phyloP scores from a whole-genome alignment of 2,113 vertebrate species.

The Actenoides hombroni region DNA sequence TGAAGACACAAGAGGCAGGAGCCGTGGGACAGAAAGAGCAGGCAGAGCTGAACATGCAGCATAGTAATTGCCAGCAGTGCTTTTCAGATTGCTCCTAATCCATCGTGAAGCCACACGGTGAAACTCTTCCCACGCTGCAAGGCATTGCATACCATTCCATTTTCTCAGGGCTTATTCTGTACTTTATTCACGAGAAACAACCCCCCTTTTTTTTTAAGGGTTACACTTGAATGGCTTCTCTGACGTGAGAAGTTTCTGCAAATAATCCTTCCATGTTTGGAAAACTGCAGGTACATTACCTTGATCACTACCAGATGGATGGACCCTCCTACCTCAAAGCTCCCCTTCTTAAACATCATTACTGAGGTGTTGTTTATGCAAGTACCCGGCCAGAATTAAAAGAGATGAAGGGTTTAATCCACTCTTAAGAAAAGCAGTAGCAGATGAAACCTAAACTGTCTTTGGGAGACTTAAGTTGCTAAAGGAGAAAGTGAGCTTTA shows the following conservation, averaged over 20 bases:
- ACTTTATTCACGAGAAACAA: background rate
- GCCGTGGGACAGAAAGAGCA: background rate
- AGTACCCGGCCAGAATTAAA: constrained; percentile 78
- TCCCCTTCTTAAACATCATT: constrained; percentile 98
- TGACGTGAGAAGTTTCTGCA: background rate
- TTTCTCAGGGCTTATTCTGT: background rate
- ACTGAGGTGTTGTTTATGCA: constrained; percentile 95
- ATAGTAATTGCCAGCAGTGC: background rate
- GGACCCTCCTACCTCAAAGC: constrained; percentile 92
- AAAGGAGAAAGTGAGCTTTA: background rate
- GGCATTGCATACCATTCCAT: rapidly evolving
- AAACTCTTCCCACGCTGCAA: background rate
- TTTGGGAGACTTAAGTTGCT: background rate
- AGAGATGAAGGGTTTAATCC: background rate
- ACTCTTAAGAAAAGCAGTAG: background rate
- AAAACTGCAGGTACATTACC: constrained; percentile 73
- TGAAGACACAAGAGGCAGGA: background rate
- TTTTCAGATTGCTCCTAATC: background rate
- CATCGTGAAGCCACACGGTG: background rate
- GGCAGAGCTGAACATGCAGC: background rate
- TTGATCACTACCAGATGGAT: constrained; percentile 93
- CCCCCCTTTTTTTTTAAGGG: background rate
- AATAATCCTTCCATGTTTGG: background rate
- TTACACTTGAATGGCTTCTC: background rate
- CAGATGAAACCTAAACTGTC: background rate